Evolutionary conservation across 2,888 invertebrate species (phyloP).

Genomic region (Leucophora obtusa): DNA sequence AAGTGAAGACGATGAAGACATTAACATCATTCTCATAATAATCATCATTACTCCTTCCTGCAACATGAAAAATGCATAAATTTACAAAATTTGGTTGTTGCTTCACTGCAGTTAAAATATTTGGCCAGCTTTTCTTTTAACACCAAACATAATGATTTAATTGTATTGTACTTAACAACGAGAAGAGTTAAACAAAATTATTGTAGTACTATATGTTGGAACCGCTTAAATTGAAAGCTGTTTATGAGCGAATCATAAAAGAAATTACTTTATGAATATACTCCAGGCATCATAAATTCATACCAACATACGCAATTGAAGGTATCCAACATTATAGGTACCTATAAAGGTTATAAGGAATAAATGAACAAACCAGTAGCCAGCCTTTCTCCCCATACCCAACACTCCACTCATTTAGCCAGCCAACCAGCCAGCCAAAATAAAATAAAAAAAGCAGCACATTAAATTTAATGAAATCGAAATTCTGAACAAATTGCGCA

Average conservation of each 20-base stretch:
- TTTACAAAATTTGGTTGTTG: not conserved
- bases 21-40: not conserved
- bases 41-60: not conserved
- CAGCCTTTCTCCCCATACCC: not conserved
- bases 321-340: not conserved
- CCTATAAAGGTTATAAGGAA: not conserved
- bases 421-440: not conserved
- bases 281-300: conserved; percentile 39
- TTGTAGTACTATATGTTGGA: conserved; percentile 1
- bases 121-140: conserved; percentile 49
- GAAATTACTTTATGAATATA: conserved; percentile 47
- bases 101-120: conserved; percentile 2
- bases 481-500: conserved; percentile 66
- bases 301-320: not conserved
- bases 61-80: not conserved
- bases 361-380: not conserved
- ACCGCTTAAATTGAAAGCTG: conserved; percentile 44
- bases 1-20: not conserved
- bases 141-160: conserved; percentile 59
- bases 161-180: conserved; percentile 44
- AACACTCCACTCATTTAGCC: not conserved
- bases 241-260: conserved; percentile 56
- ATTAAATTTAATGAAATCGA: conserved; percentile 61
- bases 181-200: not conserved
- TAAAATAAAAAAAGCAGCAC: conserved; percentile 25